These are phyloP conservation scores for Agelaius tricolor DNA, from an alignment of 2,113 vertebrate species.

Conservation along the genomic window DNA sequence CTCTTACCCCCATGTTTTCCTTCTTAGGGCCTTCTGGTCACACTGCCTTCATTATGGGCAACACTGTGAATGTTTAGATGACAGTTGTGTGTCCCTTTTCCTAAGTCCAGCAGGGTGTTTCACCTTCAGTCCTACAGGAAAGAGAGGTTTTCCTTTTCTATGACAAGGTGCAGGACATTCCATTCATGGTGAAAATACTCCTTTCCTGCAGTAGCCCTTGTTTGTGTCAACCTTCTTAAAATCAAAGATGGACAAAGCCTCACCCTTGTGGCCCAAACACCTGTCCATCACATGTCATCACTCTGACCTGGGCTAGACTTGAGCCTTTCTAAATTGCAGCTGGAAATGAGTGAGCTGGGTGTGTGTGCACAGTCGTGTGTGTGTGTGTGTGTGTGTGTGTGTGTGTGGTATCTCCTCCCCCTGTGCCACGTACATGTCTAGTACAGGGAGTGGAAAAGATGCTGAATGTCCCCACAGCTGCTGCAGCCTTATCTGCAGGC, in stretches of 20 bases:
- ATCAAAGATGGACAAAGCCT: background rate
- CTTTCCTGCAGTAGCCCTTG: background rate
- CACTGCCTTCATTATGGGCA: fast-evolving
- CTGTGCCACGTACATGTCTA: background rate
- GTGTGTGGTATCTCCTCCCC: background rate
- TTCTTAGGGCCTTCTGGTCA: background rate
- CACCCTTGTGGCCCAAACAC: background rate
- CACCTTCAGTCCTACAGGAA: background rate
- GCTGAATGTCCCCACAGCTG: constrained; percentile 6
- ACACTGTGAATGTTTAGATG: background rate
- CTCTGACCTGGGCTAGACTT: background rate
- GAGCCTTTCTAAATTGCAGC: background rate
- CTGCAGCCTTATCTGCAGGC: constrained; percentile 50
- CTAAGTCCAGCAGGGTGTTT: background rate
- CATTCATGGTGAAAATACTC: background rate
- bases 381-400: background rate
- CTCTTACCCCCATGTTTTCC: background rate
- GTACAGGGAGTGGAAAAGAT: background rate
- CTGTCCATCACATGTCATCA: fast-evolving
- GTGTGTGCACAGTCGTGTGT: background rate
- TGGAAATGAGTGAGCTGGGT: background rate
- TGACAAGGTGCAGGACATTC: background rate
- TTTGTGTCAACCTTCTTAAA: background rate
- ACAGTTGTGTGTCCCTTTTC: background rate
- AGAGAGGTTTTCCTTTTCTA: background rate